Base-by-base conservation (phyloP, 2,888 invertebrate species). In the Trachelus tabidus region DNA sequence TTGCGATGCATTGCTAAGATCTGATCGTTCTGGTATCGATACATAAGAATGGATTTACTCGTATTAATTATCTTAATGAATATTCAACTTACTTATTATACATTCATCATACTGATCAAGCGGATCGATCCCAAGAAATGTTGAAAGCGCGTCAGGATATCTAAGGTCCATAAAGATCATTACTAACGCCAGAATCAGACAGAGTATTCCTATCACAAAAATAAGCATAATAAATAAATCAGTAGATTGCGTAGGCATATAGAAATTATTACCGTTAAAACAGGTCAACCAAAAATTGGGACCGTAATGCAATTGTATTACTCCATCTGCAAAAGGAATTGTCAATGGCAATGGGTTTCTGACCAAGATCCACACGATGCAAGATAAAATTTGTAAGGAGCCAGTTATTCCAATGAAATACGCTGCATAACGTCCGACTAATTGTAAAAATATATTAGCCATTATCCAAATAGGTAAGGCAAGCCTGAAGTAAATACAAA, bases 391-490 rank as follows among this genome's bases (percentile, higher is more conserved):
- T 86, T 94, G 92, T 23, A 93, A 88, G 40, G 88, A 78, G 0
- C 94, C 94, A 9, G 93, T 92, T 23, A 93, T 77, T 6, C 90
- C 90, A 68, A 93, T 86, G 81, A 92, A 92, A 81, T 92, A 92
- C 4, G 93, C 93, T 0, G 93, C 94, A 80, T 93, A 93, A 11
- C 92, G 89, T 30, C 94, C 91, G 56, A 93, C 92, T 78, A 93
- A 92, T 83, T 92, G 91, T 83, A 93, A 92, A 73, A 94, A 88
- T 77, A 94, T 92, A 82, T 93, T 92, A 1, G 93, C 89, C 69
- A 94, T 84, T 15, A 94, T 80, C 94, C 94, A 94, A 73, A 92
- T 90, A 4, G 93, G 92, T 80, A 94, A 93, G 1, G 94, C 93
- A 71, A 92, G 85, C 93, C 93, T 93, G 81, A 23, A 83, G 79